phyloP scores from a whole-genome alignment of 2,113 vertebrate genomes.

The Otolemur garnettii region DNA sequence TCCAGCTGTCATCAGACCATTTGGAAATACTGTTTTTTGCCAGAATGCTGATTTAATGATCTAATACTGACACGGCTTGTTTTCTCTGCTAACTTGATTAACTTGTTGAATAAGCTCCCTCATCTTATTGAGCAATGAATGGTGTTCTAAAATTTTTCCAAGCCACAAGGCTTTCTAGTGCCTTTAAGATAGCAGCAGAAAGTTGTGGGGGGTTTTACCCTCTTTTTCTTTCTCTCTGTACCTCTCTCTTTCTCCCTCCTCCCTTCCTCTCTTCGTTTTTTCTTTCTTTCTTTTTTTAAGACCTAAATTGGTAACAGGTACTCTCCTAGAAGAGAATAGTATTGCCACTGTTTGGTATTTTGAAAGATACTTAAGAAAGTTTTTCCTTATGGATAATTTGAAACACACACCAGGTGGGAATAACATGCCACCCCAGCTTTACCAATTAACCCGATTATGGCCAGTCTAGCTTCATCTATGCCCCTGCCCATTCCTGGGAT shows the following conservation, averaged over 20 bases:
- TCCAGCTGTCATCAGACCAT: constrained; percentile 81
- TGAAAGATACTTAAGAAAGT: not conserved
- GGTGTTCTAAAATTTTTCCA: not conserved
- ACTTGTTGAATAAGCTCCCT: constrained; percentile 70
- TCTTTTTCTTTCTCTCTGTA: rapidly evolving
- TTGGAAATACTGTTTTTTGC: constrained; percentile 77
- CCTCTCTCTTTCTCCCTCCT: no score
- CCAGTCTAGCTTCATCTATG: not conserved
- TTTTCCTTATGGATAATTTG: constrained; percentile 5
- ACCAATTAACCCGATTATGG: not conserved
- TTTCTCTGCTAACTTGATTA: constrained; percentile 74
- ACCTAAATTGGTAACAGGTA: not conserved
- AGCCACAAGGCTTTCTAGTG: not conserved
- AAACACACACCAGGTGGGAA: not conserved
- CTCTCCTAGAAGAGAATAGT: not conserved
- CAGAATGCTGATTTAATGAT: constrained; percentile 81
- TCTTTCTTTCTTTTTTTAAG: not conserved
- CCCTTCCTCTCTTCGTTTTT: not conserved
- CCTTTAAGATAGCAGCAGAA: not conserved
- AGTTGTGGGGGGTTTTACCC: rapidly evolving
- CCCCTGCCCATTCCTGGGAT: not conserved
- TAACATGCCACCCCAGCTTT: rapidly evolving
- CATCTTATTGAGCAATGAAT: not conserved
- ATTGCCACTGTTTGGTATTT: not conserved
- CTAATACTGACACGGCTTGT: constrained; percentile 75